These are phyloP conservation scores for Morbakka virulenta DNA, from an alignment of 30 jellyfish, hydroid and myxozoan genomes.

Conservation along the genomic window DNA sequence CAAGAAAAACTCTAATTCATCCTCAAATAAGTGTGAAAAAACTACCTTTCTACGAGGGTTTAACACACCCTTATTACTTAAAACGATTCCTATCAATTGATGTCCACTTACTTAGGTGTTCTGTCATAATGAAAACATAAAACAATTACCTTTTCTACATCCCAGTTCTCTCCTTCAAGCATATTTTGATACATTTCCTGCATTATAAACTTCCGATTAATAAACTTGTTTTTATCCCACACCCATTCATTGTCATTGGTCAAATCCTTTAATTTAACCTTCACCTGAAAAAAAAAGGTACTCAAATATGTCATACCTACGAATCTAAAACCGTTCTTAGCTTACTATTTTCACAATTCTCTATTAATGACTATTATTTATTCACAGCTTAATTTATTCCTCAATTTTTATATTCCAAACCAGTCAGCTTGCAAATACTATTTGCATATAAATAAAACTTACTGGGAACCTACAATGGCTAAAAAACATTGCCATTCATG, in stretches of 20 bases:
- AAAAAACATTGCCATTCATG: no score
- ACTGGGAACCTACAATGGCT: no score
- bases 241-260: conserved; percentile 93
- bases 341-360: neutral
- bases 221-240: conserved; percentile 88
- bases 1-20: no score
- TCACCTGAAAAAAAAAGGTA: conserved; percentile 51
- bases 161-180: conserved; percentile 85
- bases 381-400: neutral
- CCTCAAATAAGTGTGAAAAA: no score
- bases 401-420: no score
- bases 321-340: neutral
- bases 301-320: neutral
- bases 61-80: neutral
- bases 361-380: no score
- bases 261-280: conserved; percentile 75
- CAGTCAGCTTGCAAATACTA: no score
- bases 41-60: no score
- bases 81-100: neutral
- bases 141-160: conserved; percentile 51
- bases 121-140: no score
- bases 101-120: no score
- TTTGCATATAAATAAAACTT: no score
- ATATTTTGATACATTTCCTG: conserved; percentile 89
- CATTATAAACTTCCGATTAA: conserved; percentile 88